These are phyloP conservation scores for Macrophya alboannulata DNA, from an alignment of 2,888 invertebrate species.

Conservation along the genomic window DNA sequence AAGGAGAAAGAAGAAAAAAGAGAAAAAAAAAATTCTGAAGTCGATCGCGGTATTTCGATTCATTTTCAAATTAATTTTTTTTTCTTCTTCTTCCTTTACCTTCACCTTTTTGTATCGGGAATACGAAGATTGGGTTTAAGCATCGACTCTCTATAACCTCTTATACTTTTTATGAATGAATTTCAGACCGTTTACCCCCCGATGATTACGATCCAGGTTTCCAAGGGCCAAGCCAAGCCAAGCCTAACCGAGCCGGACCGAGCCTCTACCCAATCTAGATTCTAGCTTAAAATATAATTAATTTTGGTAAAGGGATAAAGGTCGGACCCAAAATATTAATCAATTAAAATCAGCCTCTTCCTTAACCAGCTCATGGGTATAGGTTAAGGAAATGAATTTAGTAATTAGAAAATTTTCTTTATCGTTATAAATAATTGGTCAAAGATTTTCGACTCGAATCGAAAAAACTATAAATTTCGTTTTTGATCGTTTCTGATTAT, in stretches of 20 bases:
- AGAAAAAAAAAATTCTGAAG: too few species aligned
- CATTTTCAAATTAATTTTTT: neutral
- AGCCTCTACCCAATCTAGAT: constrained; percentile 44
- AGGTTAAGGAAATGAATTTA: constrained; percentile 27
- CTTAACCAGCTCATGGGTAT: neutral
- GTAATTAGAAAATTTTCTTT: constrained; percentile 3
- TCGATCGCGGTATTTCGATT: neutral
- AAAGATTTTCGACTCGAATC: neutral
- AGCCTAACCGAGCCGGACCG: neutral
- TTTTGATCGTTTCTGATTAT: too few species aligned
- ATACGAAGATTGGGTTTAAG: neutral
- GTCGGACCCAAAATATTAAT: constrained; percentile 49
- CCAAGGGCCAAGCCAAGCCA: neutral
- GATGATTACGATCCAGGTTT: constrained; percentile 29
- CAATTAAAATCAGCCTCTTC: constrained; percentile 17
- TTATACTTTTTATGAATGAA: constrained; percentile 17
- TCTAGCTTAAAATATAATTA: constrained; percentile 50
- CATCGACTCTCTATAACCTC: neutral
- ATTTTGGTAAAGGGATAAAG: constrained; percentile 34
- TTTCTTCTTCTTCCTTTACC: neutral
- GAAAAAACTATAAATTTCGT: too few species aligned
- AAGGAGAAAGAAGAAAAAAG: too few species aligned
- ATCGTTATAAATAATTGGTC: neutral
- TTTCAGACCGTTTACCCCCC: constrained; percentile 15
- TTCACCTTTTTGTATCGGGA: neutral